These are phyloP conservation scores for Pogonus chalceus DNA, from an alignment of 1,140 invertebrate genomes.

Conservation along the genomic window DNA sequence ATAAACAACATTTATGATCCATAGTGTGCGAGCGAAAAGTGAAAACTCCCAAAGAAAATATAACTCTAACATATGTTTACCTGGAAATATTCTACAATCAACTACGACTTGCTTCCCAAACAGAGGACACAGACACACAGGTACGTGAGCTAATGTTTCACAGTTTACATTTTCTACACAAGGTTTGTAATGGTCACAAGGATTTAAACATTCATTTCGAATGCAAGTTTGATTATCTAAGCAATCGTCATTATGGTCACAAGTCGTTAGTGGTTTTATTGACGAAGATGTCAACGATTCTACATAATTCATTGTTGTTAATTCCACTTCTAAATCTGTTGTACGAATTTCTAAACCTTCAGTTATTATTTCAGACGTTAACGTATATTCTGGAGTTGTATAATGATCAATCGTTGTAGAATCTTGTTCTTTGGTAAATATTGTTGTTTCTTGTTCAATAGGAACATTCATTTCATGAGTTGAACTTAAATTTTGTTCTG, in stretches of 20 bases:
- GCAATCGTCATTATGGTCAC: slow-evolving; percentile 37
- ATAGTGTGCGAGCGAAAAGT: slow-evolving; percentile 9
- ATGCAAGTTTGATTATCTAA: slow-evolving; percentile 42
- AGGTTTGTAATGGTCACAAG: slow-evolving; percentile 39
- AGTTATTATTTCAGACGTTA: background rate
- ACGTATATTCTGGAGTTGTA: background rate
- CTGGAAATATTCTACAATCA: slow-evolving; percentile 46
- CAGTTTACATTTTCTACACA: slow-evolving; percentile 33
- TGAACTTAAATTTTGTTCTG: too few relatives aligned
- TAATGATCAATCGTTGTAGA: background rate
- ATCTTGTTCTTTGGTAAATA: background rate
- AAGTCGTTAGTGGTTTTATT: slow-evolving; percentile 9
- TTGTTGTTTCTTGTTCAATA: background rate
- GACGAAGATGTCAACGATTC: background rate
- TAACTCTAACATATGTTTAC: slow-evolving; percentile 35
- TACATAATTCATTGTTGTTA: background rate
- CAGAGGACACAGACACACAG: slow-evolving; percentile 42
- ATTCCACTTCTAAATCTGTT: background rate
- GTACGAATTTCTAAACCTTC: slow-evolving; percentile 1
- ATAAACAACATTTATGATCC: slow-evolving; percentile 9
- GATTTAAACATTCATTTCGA: slow-evolving; percentile 41
- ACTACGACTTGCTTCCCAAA: slow-evolving; percentile 25
- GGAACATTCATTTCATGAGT: background rate
- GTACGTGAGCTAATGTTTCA: slow-evolving; percentile 37
- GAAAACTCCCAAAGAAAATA: slow-evolving; percentile 13